Evolutionary conservation across 2,113 vertebrate genomes (phyloP), one percentile per base, ranked within the genome.

Genomic region (Indicator indicator): DNA sequence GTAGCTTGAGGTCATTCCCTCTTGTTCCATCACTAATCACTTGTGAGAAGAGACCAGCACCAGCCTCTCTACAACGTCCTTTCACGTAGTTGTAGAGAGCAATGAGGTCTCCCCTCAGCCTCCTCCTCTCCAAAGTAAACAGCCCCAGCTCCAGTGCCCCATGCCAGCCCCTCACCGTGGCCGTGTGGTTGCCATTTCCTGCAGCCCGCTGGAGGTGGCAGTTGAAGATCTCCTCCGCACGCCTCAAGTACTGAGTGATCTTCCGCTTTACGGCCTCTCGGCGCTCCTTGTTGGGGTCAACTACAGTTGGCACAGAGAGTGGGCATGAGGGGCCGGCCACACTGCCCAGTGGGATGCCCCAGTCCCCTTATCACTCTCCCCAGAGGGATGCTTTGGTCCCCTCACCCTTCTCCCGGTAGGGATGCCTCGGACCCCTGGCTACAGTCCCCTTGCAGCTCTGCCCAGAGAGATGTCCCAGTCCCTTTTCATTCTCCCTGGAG

Each of bases 171-270:
- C 97, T 98, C 93, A 98, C 98, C 98, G 97, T 98, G 97, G 98
- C 97, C 3, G 97, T 89, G 94, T 97, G 86, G 95, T 64, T 96
- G 48, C 97, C 98, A 0, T 92, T 97, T 12, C 98, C 97, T 2
- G 98, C 96, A 11, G 98, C 98, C 95, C 98, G 97, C 95, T 99
- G 99, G 33, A 99, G 97, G 97, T 99, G 99, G 86, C 98, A 99
- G 44, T 98, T 99, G 95, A 99, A 99, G 97, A 99, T 99, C 86
- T 99, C 99, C 82, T 99, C 99, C 0, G 99, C 99, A n/a, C 99
- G 98, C 95, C 98, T 98, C 83, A 99, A 97, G 95, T 99, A 99
- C 93, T 99, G 99, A 1, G 99, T 98, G 26, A 99, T 99, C 95
- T 99, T 99, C 93, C 99, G 81, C 94, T 99, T 99, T 74, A 99